Percentiles rank a stretch among this genome's conserved stretches.
These are phyloP conservation scores for Siniperca chuatsi DNA, from an alignment of 2,113 vertebrate species.

Conservation along the genomic window DNA sequence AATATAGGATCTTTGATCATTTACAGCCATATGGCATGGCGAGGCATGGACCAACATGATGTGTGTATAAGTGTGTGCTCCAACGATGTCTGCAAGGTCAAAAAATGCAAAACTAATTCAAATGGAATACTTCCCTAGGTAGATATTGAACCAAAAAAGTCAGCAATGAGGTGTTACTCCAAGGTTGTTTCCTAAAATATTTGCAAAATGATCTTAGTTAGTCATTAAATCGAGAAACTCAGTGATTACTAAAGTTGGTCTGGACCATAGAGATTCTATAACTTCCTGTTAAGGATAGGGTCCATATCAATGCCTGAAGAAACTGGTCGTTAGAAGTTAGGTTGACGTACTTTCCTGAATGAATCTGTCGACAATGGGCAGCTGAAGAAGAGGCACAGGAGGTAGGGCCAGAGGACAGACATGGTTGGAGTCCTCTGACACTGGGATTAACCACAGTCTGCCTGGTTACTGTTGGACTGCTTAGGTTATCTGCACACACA, in stretches of 20 bases:
- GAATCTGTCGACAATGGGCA: neutral
- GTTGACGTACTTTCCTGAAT: neutral
- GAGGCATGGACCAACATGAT: conserved; percentile 34
- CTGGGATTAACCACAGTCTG: neutral
- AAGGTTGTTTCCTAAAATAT: conserved; percentile 14
- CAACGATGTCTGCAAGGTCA: conserved; percentile 60
- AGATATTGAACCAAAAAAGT: conserved; percentile 21
- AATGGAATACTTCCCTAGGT: conserved; percentile 36
- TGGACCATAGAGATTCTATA: neutral
- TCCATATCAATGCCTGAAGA: conserved; percentile 3
- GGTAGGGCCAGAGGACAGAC: neutral
- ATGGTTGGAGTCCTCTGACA: neutral
- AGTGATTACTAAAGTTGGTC: neutral
- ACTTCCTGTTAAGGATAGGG: neutral
- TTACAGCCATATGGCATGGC: conserved; percentile 67
- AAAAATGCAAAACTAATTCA: conserved; percentile 52
- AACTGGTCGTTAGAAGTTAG: neutral
- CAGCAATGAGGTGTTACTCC: neutral
- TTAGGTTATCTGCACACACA: neutral
- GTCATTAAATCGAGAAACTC: neutral
- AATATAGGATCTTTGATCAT: conserved; percentile 76
- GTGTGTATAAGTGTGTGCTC: neutral
- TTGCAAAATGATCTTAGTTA: conserved; percentile 12
- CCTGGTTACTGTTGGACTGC: neutral
- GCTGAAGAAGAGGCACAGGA: neutral